These are phyloP conservation scores for Thysanoteuthis rhombus DNA, from an alignment of 2,888 invertebrate species.

Conservation along the genomic window DNA sequence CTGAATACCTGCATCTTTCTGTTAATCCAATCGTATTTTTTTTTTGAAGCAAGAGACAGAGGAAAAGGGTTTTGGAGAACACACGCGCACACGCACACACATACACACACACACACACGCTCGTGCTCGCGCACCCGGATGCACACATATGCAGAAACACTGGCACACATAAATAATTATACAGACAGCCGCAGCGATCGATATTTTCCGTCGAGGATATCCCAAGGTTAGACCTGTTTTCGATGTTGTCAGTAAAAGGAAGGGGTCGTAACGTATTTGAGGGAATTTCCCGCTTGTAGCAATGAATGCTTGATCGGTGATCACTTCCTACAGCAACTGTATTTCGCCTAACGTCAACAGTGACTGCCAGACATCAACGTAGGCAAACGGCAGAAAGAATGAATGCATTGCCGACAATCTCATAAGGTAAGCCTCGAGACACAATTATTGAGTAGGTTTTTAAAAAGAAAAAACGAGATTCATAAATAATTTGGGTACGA, in stretches of 20 bases:
- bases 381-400: not conserved
- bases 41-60: not conserved
- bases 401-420: not conserved
- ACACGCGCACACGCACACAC: not conserved
- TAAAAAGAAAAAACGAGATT: no score
- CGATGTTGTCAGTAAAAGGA: not conserved
- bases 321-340: not conserved
- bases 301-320: not conserved
- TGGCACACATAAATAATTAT: not conserved
- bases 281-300: not conserved
- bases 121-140: not conserved
- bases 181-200: not conserved
- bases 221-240: not conserved
- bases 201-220: conserved; percentile 12
- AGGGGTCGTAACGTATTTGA: not conserved
- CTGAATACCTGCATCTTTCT: not conserved
- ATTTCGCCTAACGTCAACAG: not conserved
- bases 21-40: not conserved
- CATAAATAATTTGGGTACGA: no score
- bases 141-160: not conserved
- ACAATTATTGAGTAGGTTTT: no score
- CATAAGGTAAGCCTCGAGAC: no score
- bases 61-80: no score
- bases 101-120: not conserved
- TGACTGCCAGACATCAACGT: not conserved